Evolutionary conservation across 2,113 vertebrate species (phyloP).

Genomic region (Spheniscus mendiculus): DNA sequence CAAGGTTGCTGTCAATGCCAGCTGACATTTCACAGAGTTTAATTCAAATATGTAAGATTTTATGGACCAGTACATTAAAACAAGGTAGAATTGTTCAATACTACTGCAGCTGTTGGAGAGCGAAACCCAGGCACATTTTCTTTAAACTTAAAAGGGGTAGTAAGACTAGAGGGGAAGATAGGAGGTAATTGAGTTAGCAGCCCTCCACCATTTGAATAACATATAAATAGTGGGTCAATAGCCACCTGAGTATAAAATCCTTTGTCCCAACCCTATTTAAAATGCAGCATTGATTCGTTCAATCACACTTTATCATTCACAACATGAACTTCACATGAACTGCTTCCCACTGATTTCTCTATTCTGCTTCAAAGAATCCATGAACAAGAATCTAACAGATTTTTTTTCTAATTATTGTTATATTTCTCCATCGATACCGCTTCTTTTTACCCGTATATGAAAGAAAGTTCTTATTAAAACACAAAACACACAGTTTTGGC

Average conservation of each 20-base stretch:
- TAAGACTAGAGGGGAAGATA: not conserved
- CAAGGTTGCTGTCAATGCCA: not conserved
- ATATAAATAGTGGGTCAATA: not conserved
- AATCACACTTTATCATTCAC: not conserved
- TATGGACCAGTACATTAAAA: not conserved
- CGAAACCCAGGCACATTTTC: not conserved
- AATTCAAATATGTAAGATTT: not conserved
- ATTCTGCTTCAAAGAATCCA: not conserved
- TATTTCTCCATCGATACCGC: not conserved
- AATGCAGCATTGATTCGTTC: not conserved
- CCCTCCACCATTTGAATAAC: not conserved
- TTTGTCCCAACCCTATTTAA: not conserved
- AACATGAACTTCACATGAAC: not conserved
- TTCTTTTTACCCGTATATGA: not conserved
- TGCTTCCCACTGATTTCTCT: not conserved
- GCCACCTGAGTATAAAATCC: not conserved
- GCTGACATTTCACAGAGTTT: not conserved
- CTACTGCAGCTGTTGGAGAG: not conserved
- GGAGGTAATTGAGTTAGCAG: not conserved
- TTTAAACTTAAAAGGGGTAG: not conserved
- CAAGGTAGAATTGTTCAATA: not conserved
- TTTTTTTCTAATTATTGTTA: not conserved
- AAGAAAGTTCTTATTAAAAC: not conserved
- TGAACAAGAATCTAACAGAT: not conserved
- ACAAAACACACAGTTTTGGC: not conserved